A percentile compares a stretch with the other conserved stretches of the same genome.
Conservation (phyloP, 1,140 invertebrate genomes). For the Eueides isabella region DNA sequence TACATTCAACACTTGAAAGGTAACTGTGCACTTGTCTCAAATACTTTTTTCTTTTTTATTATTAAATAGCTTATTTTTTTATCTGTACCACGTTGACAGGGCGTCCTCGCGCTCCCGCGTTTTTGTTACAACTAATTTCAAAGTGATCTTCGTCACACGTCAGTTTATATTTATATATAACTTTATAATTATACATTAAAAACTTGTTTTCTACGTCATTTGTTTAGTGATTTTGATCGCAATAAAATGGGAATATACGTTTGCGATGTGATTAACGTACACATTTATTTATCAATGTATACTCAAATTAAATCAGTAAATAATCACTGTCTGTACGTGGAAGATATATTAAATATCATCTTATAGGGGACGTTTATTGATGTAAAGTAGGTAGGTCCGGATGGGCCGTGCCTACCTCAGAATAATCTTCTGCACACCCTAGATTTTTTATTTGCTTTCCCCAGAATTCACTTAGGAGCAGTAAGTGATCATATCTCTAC, state of each 20-base stretch:
- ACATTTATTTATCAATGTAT: not conserved
- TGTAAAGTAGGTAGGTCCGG: no score
- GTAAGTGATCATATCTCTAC: no score
- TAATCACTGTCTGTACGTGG: no score
- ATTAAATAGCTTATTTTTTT: not conserved
- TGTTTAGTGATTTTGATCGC: not conserved
- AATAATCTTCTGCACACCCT: no score
- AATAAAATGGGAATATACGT: not conserved
- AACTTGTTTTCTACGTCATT: conserved; percentile 13
- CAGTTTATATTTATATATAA: no score
- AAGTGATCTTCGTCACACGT: not conserved
- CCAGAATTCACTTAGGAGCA: no score
- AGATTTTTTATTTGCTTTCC: no score
- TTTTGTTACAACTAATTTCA: conserved; percentile 1
- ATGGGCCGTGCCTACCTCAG: no score
- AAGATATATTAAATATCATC: no score
- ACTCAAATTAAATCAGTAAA: no score
- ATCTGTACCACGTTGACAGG: not conserved
- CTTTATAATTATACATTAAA: no score
- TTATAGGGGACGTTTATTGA: no score
- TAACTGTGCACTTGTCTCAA: not conserved
- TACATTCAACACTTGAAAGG: not conserved
- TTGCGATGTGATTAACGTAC: not conserved
- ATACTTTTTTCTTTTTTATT: not conserved
- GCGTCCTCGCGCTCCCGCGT: conserved; percentile 6